Conservation (phyloP, 2,888 invertebrate species). For the Xanthia togata region DNA sequence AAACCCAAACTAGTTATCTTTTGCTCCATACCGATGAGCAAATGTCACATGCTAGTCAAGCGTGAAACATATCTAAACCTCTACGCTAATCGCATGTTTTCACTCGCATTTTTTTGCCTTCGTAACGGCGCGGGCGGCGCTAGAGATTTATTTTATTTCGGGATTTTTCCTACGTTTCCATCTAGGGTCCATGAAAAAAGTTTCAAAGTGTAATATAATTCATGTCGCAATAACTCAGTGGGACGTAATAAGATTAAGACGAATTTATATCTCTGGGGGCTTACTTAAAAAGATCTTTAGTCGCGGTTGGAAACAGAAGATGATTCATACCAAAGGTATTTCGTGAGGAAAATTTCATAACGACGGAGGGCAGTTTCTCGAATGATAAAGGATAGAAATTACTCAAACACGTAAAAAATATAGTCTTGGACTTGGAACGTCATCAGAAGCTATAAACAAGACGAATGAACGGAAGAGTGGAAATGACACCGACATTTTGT, state of each 20-base stretch:
- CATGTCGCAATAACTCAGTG: constrained; percentile 36
- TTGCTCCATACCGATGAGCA: constrained; percentile 36
- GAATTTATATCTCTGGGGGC: constrained; percentile 21
- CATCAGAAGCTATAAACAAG: constrained; percentile 5
- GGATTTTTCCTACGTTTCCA: constrained; percentile 10
- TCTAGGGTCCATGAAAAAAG: constrained; percentile 17
- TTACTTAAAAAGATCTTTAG: constrained; percentile 35
- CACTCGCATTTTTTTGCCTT: constrained; percentile 22
- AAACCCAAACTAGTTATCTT: constrained; percentile 13
- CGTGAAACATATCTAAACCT: constrained; percentile 41
- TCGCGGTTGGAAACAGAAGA: constrained; percentile 26
- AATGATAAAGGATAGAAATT: constrained; percentile 44
- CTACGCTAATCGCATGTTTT: constrained; percentile 33
- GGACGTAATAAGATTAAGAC: constrained; percentile 41
- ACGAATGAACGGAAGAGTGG: constrained; percentile 12
- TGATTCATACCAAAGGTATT: constrained; percentile 38
- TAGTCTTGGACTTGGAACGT: not conserved
- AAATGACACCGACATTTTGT: constrained; percentile 4
- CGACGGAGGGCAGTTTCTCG: constrained; percentile 2
- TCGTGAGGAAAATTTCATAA: constrained; percentile 17
- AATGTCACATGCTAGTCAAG: constrained; percentile 39
- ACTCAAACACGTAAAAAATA: constrained; percentile 20
- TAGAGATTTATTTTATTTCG: constrained; percentile 10
- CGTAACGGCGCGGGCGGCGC: not conserved
- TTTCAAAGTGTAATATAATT: constrained; percentile 41